A percentile compares a stretch with the other conserved stretches of the same genome.
These are phyloP conservation scores for Lepisosteus oculatus DNA, from an alignment of 2,113 vertebrate genomes.

Conservation along the genomic window DNA sequence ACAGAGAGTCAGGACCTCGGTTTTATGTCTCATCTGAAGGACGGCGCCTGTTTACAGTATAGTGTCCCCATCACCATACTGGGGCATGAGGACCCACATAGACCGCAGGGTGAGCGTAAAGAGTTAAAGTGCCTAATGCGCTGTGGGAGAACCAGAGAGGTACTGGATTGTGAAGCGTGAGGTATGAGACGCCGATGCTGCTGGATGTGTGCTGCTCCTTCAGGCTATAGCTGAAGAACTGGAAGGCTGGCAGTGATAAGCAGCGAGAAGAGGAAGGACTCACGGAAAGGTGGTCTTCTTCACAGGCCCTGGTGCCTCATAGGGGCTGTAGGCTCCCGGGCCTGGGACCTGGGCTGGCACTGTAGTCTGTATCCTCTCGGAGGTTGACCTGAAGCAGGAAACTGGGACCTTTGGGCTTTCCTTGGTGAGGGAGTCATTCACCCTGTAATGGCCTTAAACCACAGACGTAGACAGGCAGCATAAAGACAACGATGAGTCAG, in stretches of 20 bases:
- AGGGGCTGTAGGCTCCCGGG: constrained; percentile 60
- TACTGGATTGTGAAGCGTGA: no score
- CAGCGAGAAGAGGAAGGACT: constrained; percentile 32
- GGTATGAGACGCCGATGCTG: not conserved
- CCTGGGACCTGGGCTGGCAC: constrained; percentile 46
- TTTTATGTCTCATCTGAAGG: no score
- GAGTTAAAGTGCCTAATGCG: no score
- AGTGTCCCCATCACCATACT: no score
- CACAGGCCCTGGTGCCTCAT: constrained; percentile 26
- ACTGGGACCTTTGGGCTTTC: constrained; percentile 43
- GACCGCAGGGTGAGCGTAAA: no score
- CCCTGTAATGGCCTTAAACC: constrained; percentile 60
- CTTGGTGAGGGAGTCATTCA: constrained; percentile 52
- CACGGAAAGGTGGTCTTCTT: constrained; percentile 52
- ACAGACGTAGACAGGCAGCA: constrained; percentile 22
- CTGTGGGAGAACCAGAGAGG: no score
- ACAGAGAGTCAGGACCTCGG: no score
- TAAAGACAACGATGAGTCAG: no score
- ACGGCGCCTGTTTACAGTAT: no score
- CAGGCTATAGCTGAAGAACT: not conserved
- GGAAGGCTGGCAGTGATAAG: no score
- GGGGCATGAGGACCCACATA: no score
- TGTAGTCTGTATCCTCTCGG: constrained; percentile 31
- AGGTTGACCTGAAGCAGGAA: constrained; percentile 70
- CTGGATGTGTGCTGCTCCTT: constrained; percentile 21